A percentile compares a stretch with the other conserved stretches of the same genome.
Evolutionary conservation across 1,140 invertebrate species (phyloP).

Genomic region (Aphis gossypii): DNA sequence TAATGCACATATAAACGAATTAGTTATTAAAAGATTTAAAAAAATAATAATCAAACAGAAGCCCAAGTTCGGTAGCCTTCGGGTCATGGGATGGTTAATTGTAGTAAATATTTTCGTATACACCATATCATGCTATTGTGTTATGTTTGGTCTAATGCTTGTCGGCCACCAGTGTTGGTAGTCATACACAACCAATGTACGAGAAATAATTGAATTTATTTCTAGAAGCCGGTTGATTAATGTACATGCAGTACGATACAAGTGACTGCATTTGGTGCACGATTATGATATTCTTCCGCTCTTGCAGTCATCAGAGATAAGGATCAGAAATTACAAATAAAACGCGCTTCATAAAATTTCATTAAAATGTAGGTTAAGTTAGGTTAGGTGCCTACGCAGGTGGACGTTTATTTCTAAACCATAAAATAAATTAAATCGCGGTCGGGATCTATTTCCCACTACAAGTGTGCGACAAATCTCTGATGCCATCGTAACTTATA

Average conservation of each 20-base stretch:
- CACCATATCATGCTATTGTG: background rate
- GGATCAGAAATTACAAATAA: background rate
- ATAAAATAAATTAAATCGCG: background rate
- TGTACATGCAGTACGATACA: background rate
- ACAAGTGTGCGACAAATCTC: background rate
- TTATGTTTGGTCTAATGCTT: constrained; percentile 27
- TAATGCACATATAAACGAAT: background rate
- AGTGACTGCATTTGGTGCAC: background rate
- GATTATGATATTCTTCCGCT: constrained; percentile 53
- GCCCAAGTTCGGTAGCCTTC: constrained; percentile 18
- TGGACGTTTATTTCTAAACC: background rate
- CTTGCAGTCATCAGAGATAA: background rate
- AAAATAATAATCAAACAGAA: constrained; percentile 33
- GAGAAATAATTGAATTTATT: constrained; percentile 56
- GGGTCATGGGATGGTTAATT: background rate
- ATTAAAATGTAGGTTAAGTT: background rate
- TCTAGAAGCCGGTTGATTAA: constrained; percentile 50
- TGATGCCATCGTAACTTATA: background rate
- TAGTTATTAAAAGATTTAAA: background rate
- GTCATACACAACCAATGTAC: background rate
- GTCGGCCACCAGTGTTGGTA: constrained; percentile 4
- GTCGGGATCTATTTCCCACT: background rate
- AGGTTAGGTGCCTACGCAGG: background rate
- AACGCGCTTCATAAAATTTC: background rate
- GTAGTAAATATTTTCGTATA: constrained; percentile 27